Base-by-base conservation (phyloP, 1,140 invertebrate species). In the Trissolcus basalis region DNA sequence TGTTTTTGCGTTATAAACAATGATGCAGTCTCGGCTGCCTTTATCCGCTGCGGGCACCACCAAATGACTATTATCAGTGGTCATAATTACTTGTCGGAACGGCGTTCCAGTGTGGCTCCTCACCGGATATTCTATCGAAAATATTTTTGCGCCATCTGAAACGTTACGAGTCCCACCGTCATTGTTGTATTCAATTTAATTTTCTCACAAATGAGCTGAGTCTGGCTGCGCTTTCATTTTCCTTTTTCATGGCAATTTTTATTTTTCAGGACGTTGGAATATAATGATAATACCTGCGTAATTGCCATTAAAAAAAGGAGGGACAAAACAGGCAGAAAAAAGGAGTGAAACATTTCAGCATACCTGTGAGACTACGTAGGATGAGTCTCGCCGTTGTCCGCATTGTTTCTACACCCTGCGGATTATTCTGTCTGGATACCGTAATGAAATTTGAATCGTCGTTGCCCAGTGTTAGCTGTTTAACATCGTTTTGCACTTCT, bases 401-500 rank as follows among this genome's bases (percentile, higher is more conserved):
- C 10, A 89, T 86, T 54, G 36, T 32, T 49, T 47, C 91, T 1
- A 89, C 83, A 4, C 91, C 88, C 4, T 91, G 89, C 4, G 90
- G 86, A 81, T 91, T 91, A 51, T 88, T 90, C 1, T 90, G 91
- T 72, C 91, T 91, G 0, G 96, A 96, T n/a, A 97, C 92, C 0
- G 95, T 92, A n/a, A 98, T 90, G 54, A 96, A 93, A 84, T 94
- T 95, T 0, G 91, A 91, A 5, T 95, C 95, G 44, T 95, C 93
- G 77, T 96, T 94, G 75, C 97, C 90, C 4, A 98, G 90, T 0
- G 94, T 90, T 4, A 99, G 88, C 85, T 98, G 96, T 65, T 94
- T 93, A 4, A 98, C 93, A 4, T 95, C 93, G 8, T 92, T 92
- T 82, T 98, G 95, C 78, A 94, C 92, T 80, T 96, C 92, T 89